These are phyloP conservation scores for Eupeodes latifasciatus DNA, from an alignment of 2,888 invertebrate species.

Conservation along the genomic window DNA sequence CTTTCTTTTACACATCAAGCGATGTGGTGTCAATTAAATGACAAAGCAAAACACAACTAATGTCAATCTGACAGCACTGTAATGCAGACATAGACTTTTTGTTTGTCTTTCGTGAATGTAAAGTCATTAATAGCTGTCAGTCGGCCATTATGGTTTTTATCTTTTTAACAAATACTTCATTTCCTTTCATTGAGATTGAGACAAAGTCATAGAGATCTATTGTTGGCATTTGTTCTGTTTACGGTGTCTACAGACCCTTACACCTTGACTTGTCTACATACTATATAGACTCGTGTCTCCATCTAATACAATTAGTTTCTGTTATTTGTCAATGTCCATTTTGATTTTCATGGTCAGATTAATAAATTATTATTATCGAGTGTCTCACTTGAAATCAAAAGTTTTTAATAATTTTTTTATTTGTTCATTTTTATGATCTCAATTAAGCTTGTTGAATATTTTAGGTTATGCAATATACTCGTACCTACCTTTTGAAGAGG, in stretches of 20 bases:
- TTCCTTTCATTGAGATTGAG: constrained; percentile 24
- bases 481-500: constrained; percentile 33
- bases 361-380: not conserved
- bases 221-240: constrained; percentile 56
- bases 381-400: constrained; percentile 43
- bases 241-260: not conserved
- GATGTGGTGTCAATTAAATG: constrained; percentile 53
- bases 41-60: constrained; percentile 61
- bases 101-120: constrained; percentile 29
- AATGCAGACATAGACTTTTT: not conserved
- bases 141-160: constrained; percentile 11
- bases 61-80: constrained; percentile 37
- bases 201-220: constrained; percentile 15
- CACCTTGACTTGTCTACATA: constrained; percentile 1
- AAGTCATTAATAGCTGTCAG: constrained; percentile 50
- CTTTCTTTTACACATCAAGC: constrained; percentile 52
- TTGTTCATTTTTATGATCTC: constrained; percentile 4
- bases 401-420: constrained; percentile 31
- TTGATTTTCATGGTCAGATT: constrained; percentile 58
- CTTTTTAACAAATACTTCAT: not conserved
- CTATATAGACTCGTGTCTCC: constrained; percentile 18
- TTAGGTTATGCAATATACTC: constrained; percentile 50
- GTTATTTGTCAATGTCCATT: constrained; percentile 17
- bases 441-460: constrained; percentile 37
- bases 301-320: constrained; percentile 29